These are phyloP conservation scores for Cyprinodon variegatus DNA, from an alignment of 2,113 vertebrate genomes.

Conservation along the genomic window DNA sequence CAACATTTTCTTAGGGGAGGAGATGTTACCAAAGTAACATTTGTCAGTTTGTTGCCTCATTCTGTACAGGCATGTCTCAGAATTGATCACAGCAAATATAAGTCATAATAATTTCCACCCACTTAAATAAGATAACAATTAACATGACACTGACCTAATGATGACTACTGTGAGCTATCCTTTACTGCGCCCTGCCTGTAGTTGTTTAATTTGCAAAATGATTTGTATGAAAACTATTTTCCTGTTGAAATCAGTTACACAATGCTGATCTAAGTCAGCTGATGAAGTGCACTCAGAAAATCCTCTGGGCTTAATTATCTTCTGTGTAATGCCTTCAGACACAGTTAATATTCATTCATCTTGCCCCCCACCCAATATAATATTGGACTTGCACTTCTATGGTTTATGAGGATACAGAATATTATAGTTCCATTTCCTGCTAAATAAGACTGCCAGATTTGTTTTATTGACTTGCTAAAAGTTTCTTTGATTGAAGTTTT, in stretches of 20 bases:
- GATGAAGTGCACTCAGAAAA: background rate
- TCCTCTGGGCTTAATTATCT: background rate
- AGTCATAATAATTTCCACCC: background rate
- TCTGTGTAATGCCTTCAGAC: background rate
- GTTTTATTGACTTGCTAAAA: background rate
- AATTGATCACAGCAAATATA: background rate
- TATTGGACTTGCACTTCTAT: background rate
- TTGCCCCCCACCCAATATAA: background rate
- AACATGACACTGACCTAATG: background rate
- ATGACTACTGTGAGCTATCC: background rate
- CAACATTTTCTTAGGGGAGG: slow-evolving; percentile 63
- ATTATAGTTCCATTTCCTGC: background rate
- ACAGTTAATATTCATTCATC: background rate
- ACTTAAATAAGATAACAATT: background rate
- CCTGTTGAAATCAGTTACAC: background rate
- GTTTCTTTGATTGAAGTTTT: background rate
- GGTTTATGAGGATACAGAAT: background rate
- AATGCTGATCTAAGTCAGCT: background rate
- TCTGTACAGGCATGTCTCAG: slow-evolving; percentile 18
- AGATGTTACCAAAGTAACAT: slow-evolving; percentile 20
- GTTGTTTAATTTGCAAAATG: background rate
- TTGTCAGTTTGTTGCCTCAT: slow-evolving; percentile 41
- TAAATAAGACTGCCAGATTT: too few relatives aligned
- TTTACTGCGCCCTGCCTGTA: background rate
- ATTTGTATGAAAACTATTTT: background rate